Percentiles rank a stretch among this genome's conserved stretches.
These are phyloP conservation scores for Catostylus mosaicus DNA, from an alignment of 30 jellyfish, hydroid and myxozoan genomes.

Conservation along the genomic window DNA sequence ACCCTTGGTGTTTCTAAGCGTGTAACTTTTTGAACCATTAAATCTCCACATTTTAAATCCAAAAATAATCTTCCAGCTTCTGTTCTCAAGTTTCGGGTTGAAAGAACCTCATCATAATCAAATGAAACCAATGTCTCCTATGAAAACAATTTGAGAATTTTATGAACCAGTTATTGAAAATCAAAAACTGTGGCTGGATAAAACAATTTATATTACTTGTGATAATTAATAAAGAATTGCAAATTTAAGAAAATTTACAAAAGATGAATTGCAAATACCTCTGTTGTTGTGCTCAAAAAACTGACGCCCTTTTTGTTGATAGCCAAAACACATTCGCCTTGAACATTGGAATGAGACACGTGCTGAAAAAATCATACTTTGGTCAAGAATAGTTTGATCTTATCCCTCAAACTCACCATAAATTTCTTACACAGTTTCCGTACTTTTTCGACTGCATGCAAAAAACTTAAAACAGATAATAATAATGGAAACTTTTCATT, in stretches of 20 bases:
- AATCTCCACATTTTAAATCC: slow-evolving; percentile 90
- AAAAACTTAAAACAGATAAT: no score
- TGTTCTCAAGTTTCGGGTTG: slow-evolving; percentile 88
- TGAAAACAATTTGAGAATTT: neutral
- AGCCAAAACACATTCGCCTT: slow-evolving; percentile 82
- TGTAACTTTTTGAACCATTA: slow-evolving; percentile 88
- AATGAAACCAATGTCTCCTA: slow-evolving; percentile 85
- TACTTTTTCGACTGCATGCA: no score
- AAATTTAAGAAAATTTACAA: no score
- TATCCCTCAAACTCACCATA: no score
- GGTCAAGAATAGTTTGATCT: no score
- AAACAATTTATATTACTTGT: no score
- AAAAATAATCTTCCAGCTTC: slow-evolving; percentile 84
- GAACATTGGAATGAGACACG: slow-evolving; percentile 72
- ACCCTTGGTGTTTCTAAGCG: slow-evolving; percentile 96
- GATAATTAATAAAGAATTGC: no score
- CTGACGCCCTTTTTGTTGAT: slow-evolving; percentile 87
- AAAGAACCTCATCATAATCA: slow-evolving; percentile 74
- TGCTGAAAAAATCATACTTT: slow-evolving; percentile 45
- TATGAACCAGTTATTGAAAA: neutral
- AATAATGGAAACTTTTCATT: no score
- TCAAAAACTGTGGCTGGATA: neutral
- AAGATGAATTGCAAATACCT: no score
- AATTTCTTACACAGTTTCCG: no score
- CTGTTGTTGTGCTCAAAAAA: slow-evolving; percentile 64